These are phyloP conservation scores for Ommatoiulus sabulosus DNA, from an alignment of 2,888 invertebrate species.

Conservation along the genomic window DNA sequence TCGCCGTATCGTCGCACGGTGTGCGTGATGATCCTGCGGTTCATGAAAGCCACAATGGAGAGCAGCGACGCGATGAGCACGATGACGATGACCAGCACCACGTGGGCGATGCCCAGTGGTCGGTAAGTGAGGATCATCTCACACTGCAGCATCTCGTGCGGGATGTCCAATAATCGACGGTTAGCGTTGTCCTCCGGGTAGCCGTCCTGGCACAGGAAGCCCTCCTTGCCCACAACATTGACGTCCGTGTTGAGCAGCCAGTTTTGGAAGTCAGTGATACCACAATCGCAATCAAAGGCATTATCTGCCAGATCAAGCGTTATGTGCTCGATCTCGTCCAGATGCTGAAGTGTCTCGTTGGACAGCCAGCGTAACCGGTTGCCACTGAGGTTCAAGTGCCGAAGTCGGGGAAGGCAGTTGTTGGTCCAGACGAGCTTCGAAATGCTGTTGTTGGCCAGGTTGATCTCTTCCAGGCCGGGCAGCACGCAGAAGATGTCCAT, in stretches of 20 bases:
- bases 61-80: slow-evolving; percentile 71
- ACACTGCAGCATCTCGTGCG: slow-evolving; percentile 63
- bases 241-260: slow-evolving; percentile 77
- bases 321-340: slow-evolving; percentile 73
- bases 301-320: slow-evolving; percentile 76
- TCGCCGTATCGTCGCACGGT: slow-evolving; percentile 75
- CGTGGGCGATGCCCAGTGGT: slow-evolving; percentile 60
- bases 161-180: slow-evolving; percentile 61
- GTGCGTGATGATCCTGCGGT: slow-evolving; percentile 73
- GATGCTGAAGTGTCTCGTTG: slow-evolving; percentile 67
- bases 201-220: slow-evolving; percentile 71
- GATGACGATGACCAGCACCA: slow-evolving; percentile 69
- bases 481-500: slow-evolving; percentile 78
- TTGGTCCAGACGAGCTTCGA: slow-evolving; percentile 74
- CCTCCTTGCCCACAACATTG: slow-evolving; percentile 72
- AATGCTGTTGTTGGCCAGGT: slow-evolving; percentile 74
- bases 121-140: slow-evolving; percentile 56
- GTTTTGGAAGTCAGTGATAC: slow-evolving; percentile 72
- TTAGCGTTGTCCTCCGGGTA: slow-evolving; percentile 64
- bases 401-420: slow-evolving; percentile 75
- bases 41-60: slow-evolving; percentile 74
- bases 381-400: slow-evolving; percentile 77
- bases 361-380: slow-evolving; percentile 75
- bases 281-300: slow-evolving; percentile 76
- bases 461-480: slow-evolving; percentile 75